phyloP scores from a whole-genome alignment of 2,113 vertebrate species.

The Zapornia atra region DNA sequence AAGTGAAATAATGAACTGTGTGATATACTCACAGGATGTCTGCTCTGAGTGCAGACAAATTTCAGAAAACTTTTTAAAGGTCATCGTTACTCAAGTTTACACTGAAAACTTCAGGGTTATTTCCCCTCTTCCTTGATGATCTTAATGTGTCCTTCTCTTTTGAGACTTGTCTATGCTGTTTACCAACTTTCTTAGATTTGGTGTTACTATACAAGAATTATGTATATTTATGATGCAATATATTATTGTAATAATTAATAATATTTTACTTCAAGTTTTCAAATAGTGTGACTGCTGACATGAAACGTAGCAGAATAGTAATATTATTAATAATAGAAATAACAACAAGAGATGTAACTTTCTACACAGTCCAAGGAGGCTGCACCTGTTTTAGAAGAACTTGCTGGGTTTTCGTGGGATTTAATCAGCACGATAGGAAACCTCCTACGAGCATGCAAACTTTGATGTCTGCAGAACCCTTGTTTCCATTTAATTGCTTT shows the following conservation, averaged over 20 bases:
- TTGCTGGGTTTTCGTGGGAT: background rate
- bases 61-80: slow-evolving; percentile 43
- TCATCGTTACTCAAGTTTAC: background rate
- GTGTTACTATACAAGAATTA: background rate
- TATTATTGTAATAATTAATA: background rate
- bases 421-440: background rate
- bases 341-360: background rate
- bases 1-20: slow-evolving; percentile 4
- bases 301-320: background rate
- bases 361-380: background rate
- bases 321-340: background rate
- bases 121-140: background rate
- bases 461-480: background rate
- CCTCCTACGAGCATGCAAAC: background rate
- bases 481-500: background rate
- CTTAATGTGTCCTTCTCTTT: background rate
- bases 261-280: background rate
- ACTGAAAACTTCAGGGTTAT: background rate
- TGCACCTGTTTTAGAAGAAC: background rate
- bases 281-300: background rate
- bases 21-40: background rate
- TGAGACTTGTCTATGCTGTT: background rate
- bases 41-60: slow-evolving; percentile 1
- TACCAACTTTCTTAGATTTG: background rate
- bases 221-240: background rate